phyloP scores from a whole-genome alignment of 2,888 invertebrate species.

The Girardia tigrina region DNA sequence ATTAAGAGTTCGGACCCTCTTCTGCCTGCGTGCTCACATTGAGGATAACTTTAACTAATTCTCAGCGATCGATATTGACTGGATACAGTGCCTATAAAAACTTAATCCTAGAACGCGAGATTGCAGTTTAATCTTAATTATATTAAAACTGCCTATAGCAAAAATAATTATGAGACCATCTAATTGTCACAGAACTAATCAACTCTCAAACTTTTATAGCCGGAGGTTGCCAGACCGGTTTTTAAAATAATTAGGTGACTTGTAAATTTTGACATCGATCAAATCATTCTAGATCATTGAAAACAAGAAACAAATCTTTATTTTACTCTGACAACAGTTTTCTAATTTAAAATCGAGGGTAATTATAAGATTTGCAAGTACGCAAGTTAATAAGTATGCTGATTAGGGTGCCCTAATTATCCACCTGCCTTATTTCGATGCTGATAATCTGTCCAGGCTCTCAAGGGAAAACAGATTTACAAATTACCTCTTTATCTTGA shows the following conservation, averaged over 20 bases:
- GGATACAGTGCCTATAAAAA: conserved; percentile 1
- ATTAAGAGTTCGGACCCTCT: conserved; percentile 23
- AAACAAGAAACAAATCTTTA: background rate
- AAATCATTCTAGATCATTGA: background rate
- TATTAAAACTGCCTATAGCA: background rate
- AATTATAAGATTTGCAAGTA: conserved; percentile 19
- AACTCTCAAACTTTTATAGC: background rate
- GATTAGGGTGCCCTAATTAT: conserved; percentile 20
- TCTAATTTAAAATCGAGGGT: background rate
- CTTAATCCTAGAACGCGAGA: conserved; percentile 7
- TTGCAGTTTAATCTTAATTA: background rate
- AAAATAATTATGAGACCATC: background rate
- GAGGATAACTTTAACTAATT: conserved; percentile 18
- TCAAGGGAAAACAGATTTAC: conserved; percentile 7
- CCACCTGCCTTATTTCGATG: conserved; percentile 19
- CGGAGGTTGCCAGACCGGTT: background rate
- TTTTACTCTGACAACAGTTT: background rate
- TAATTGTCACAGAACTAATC: conserved; percentile 1
- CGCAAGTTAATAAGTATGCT: conserved; percentile 18
- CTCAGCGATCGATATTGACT: background rate
- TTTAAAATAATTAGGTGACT: conserved; percentile 17
- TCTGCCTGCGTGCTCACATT: conserved; percentile 23
- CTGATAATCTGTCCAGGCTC: background rate
- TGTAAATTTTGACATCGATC: background rate
- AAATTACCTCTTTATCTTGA: conserved; percentile 18